Base-by-base conservation (phyloP, 1,140 invertebrate genomes). In the Hirudo medicinalis region DNA sequence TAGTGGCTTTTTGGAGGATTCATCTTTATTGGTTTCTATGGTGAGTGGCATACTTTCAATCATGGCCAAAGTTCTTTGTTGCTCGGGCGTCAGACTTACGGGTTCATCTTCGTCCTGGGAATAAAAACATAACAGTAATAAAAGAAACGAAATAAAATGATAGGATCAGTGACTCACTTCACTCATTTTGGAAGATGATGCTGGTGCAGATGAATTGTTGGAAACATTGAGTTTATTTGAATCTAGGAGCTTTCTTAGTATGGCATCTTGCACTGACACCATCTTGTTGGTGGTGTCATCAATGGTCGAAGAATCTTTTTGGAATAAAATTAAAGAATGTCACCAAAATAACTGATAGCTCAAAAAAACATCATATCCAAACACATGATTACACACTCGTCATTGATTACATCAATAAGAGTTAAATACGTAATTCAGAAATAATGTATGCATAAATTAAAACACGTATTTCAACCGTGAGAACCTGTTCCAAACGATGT, bases 11-110 rank as follows among this genome's bases (percentile, higher is more conserved):
- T 49, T 49, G 69, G 77, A 79, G 32, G 63, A 55, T 29, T 74
- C 71, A 54, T 75, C 75, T 49, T 74, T 67, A 2, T 76, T 72
- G 25, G 76, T 78, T 72, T 81, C 79, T 70, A 77, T 79, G 27
- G 76, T 77, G 13, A 79, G 73, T 6, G 80, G 79, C 80, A 83
- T 83, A 40, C 76, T 80, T 70, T 84, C 82, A n/a, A 82, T 81
- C 71, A 79, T 73, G 71, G 79, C 79, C 55, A 83, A 75, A 74
- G 84, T 82, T 27, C 79, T 77, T 73, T 82, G 79, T 70, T 81
- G 81, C 63, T 81, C 81, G 57, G 82, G 79, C 0, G 81, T 84
- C 70, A 81, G 74, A 68, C 78, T 74, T 17, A 80, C 75, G 13
- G 79, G 76, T 49, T 78, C 72, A 54, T 79, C 78, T 60, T 81